phyloP scores from a whole-genome alignment of 2,888 invertebrate genomes.

The Drosophila lacicola region DNA sequence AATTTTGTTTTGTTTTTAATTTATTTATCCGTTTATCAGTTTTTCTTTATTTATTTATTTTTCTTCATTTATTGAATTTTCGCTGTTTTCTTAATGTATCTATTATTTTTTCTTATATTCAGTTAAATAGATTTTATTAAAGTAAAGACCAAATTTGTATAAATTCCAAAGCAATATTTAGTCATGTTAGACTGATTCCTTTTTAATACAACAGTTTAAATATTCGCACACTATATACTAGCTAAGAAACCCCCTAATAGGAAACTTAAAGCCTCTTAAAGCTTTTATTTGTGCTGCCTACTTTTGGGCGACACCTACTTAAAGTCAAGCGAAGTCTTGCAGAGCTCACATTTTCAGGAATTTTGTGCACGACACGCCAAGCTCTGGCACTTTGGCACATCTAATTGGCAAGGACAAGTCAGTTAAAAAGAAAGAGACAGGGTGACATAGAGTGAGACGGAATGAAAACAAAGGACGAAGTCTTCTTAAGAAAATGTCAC shows the following conservation, averaged over 20 bases:
- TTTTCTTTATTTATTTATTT: no score
- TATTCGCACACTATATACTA: no score
- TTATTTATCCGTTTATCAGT: no score
- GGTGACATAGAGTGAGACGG: background rate
- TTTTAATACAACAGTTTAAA: no score
- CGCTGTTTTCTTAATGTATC: no score
- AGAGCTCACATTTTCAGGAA: background rate
- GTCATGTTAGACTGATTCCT: background rate
- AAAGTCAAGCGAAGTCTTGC: background rate
- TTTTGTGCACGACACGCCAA: background rate
- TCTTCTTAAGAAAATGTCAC: background rate
- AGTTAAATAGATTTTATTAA: no score
- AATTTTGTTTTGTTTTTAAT: no score
- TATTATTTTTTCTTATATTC: no score
- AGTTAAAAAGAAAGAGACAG: background rate
- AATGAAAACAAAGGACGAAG: background rate
- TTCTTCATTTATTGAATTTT: no score
- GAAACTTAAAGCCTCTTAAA: background rate
- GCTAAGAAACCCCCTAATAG: no score
- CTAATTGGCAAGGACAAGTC: conserved; percentile 4
- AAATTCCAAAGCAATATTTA: no score
- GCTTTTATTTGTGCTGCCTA: background rate
- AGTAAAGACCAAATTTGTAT: background rate
- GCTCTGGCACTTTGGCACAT: background rate
- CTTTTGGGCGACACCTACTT: background rate